Percentiles rank a stretch among this genome's conserved stretches.
These are phyloP conservation scores for Aegotheles bennettii DNA, from an alignment of 2,113 vertebrate species.

Conservation along the genomic window DNA sequence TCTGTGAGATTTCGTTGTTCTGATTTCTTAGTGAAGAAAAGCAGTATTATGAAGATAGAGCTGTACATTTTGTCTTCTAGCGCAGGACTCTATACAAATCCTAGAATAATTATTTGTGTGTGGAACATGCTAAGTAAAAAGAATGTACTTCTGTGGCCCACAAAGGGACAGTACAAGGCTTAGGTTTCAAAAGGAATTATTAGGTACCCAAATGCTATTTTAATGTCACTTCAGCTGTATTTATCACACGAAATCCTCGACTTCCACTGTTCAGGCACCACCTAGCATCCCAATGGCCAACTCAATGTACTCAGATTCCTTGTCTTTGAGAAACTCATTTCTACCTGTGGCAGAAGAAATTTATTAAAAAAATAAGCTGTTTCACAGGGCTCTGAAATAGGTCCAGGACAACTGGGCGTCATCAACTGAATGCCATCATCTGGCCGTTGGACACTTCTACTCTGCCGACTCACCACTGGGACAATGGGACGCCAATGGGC, in stretches of 20 bases:
- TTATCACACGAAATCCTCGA: not conserved
- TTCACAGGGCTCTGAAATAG: not conserved
- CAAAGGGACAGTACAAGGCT: not conserved
- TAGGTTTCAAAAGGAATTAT: not conserved
- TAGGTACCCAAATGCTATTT: not conserved
- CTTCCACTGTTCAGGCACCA: not conserved
- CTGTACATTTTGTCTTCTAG: not conserved
- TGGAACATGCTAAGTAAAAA: not conserved
- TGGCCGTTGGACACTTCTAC: too few species aligned
- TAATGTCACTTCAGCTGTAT: not conserved
- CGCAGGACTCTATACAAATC: not conserved
- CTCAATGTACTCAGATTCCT: not conserved
- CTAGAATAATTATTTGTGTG: not conserved
- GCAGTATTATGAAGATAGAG: not conserved
- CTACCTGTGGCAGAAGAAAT: not conserved
- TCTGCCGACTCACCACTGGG: too few species aligned
- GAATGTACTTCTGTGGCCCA: not conserved
- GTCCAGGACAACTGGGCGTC: too few species aligned
- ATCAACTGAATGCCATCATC: too few species aligned
- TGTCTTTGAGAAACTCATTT: not conserved
- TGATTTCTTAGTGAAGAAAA: not conserved
- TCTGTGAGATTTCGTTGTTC: not conserved
- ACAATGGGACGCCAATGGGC: too few species aligned
- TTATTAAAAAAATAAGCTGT: not conserved
- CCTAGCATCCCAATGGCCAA: not conserved